These are phyloP conservation scores for Nothobranchius kuhntae DNA, from an alignment of 2,113 vertebrate genomes.

Conservation along the genomic window DNA sequence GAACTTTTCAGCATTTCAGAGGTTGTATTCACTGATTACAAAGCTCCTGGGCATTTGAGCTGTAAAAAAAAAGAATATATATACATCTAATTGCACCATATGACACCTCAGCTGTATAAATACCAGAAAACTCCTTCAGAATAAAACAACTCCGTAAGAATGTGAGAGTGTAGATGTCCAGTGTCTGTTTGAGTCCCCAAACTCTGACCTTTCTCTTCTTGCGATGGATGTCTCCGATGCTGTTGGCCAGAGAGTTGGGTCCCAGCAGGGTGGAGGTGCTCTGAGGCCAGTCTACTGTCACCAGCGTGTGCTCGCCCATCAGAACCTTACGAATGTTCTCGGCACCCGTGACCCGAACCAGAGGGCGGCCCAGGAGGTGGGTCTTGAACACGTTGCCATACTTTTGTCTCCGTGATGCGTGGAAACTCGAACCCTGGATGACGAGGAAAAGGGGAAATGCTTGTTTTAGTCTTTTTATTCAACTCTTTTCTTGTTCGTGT, in stretches of 20 bases:
- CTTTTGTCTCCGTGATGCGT: conserved; percentile 84
- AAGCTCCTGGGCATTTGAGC: too few species aligned
- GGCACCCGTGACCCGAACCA: conserved; percentile 93
- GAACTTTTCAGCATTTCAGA: too few species aligned
- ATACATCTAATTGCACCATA: too few species aligned
- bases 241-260: conserved; percentile 93
- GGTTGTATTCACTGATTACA: too few species aligned
- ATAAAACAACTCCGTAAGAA: too few species aligned
- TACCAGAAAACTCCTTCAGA: too few species aligned
- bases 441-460: background rate
- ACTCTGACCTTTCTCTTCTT: conserved; percentile 90
- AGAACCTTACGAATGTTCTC: conserved; percentile 94
- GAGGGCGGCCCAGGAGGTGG: conserved; percentile 90
- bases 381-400: conserved; percentile 98
- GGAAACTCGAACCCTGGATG: conserved; percentile 83
- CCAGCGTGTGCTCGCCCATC: conserved; percentile 95
- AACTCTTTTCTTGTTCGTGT: too few species aligned
- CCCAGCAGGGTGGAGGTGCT: conserved; percentile 93
- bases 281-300: conserved; percentile 95
- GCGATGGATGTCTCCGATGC: conserved; percentile 95
- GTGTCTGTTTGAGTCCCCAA: background rate
- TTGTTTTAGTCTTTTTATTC: too few species aligned
- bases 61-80: too few species aligned
- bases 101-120: too few species aligned
- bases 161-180: too few species aligned